Evolutionary conservation across 2,888 invertebrate genomes (phyloP).

Genomic region (Eristalis intricaria): DNA sequence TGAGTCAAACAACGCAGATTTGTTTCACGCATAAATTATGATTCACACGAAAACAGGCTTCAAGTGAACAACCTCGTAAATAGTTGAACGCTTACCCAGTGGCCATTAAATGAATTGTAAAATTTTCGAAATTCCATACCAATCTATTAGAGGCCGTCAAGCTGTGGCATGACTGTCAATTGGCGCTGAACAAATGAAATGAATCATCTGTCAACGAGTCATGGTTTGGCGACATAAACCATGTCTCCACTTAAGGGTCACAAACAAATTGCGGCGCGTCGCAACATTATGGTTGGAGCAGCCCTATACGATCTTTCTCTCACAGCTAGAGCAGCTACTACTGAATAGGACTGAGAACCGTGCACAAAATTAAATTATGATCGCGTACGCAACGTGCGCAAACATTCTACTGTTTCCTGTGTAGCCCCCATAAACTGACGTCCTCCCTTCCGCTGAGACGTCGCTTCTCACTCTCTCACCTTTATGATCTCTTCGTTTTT

Average conservation of each 20-base stretch:
- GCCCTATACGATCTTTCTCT: conserved; percentile 12
- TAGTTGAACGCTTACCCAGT: background rate
- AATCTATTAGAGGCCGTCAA: background rate
- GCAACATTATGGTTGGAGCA: background rate
- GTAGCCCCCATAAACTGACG: conserved; percentile 21
- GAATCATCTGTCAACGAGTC: conserved; percentile 40
- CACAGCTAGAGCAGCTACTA: background rate
- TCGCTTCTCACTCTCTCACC: background rate
- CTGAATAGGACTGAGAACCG: conserved; percentile 21
- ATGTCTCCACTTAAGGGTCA: conserved; percentile 37
- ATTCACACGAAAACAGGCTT: background rate
- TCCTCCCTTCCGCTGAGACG: background rate
- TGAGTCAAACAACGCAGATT: background rate
- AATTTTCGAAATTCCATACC: background rate
- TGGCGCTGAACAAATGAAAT: background rate
- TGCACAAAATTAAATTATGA: conserved; percentile 62
- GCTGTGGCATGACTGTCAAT: conserved; percentile 34
- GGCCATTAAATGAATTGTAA: background rate
- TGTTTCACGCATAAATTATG: background rate
- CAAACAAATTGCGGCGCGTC: background rate
- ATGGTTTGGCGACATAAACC: conserved; percentile 22
- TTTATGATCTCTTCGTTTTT: background rate
- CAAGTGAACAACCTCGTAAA: background rate
- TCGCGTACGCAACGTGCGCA: conserved; percentile 57
- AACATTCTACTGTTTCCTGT: conserved; percentile 60